Conservation (phyloP, 2,797 vertebrate species). For the Siniperca undulata region DNA sequence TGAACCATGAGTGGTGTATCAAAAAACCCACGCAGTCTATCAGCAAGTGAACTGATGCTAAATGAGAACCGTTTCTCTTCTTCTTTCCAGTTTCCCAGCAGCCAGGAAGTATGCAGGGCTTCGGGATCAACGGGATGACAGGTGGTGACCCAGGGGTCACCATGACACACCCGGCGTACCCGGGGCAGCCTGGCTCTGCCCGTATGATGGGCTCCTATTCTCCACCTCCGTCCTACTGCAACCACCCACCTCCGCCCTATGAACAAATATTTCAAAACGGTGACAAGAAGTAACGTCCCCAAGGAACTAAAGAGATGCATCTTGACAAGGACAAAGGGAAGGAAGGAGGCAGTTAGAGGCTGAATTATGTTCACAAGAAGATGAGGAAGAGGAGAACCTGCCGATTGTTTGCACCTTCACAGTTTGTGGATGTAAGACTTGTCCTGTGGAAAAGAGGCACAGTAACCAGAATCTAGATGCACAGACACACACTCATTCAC, state of each 20-base stretch:
- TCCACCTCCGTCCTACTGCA: constrained; percentile 96
- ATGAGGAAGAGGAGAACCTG: background rate
- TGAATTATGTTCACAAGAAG: background rate
- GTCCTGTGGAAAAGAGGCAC: constrained; percentile 32
- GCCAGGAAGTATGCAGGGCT: constrained; percentile 88
- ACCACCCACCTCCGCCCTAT: constrained; percentile 94
- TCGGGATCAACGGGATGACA: constrained; percentile 88
- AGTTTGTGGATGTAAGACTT: constrained; percentile 27
- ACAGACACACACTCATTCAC: constrained; percentile 25
- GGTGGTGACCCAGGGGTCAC: constrained; percentile 61
- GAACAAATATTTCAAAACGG: constrained; percentile 93
- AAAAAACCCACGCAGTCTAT: background rate
- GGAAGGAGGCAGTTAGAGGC: background rate
- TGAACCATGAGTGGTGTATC: background rate
- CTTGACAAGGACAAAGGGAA: background rate
- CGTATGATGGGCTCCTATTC: constrained; percentile 89
- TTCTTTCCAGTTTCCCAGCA: constrained; percentile 88
- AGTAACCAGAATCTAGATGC: constrained; percentile 28
- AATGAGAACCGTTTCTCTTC: background rate
- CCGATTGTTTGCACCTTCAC: constrained; percentile 4
- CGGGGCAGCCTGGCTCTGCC: constrained; percentile 84
- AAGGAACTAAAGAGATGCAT: constrained; percentile 5
- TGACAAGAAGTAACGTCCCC: constrained; percentile 81
- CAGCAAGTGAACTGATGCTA: background rate
- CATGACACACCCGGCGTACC: constrained; percentile 87